These are phyloP conservation scores for Dryoscopus gambensis DNA, from an alignment of 2,113 vertebrate species.

Conservation along the genomic window DNA sequence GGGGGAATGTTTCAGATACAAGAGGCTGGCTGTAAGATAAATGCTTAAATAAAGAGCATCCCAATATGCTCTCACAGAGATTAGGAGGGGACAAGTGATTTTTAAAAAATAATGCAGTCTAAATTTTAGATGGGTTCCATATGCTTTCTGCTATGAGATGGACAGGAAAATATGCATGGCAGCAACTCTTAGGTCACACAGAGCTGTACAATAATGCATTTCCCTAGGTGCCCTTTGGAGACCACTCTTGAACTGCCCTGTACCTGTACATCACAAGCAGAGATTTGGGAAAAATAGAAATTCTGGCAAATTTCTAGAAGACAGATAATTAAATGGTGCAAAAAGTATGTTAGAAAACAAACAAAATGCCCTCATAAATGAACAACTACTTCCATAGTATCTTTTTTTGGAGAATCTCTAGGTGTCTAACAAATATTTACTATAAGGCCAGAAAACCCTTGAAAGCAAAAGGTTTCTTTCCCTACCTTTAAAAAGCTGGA, in stretches of 20 bases:
- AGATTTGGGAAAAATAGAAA: neutral
- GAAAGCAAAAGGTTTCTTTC: neutral
- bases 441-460: neutral
- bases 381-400: neutral
- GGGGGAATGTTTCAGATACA: neutral
- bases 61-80: neutral
- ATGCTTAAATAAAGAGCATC: neutral
- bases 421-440: neutral
- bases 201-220: neutral
- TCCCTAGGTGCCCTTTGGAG: neutral
- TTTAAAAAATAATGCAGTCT: neutral
- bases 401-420: neutral
- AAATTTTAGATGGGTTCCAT: neutral
- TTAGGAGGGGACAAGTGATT: neutral
- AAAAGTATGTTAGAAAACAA: neutral
- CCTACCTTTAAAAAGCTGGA: neutral
- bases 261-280: neutral
- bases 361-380: neutral
- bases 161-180: neutral
- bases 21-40: neutral
- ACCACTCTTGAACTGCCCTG: neutral
- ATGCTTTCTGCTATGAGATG: neutral
- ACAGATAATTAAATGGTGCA: neutral
- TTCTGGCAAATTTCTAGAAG: neutral
- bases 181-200: neutral